phyloP scores from a whole-genome alignment of 35 echinoderm and acorn worm species.

The Acanthaster planci region DNA sequence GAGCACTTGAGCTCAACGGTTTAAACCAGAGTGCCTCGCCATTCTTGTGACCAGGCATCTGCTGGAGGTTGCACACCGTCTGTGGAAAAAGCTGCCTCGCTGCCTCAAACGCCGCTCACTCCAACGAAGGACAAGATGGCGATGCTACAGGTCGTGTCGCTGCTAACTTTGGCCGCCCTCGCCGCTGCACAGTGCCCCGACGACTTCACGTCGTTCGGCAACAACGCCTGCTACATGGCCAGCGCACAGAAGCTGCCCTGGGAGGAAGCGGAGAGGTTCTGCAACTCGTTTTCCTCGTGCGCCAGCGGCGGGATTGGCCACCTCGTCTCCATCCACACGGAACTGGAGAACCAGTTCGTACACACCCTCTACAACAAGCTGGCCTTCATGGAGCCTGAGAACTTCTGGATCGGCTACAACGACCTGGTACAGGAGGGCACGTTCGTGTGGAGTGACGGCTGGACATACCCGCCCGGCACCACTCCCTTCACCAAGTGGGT shows the following conservation, averaged over 20 bases:
- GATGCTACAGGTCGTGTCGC: neutral
- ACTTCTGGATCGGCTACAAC: neutral
- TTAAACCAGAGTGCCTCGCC: neutral
- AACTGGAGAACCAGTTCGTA: neutral
- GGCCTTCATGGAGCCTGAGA: neutral
- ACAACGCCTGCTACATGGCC: conserved; percentile 6
- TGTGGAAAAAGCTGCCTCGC: neutral
- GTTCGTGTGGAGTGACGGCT: conserved; percentile 8
- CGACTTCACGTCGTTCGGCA: conserved; percentile 1
- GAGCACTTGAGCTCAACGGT: no score
- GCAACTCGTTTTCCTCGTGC: neutral
- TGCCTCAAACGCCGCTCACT: neutral
- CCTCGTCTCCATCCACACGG: neutral
- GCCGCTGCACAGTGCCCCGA: neutral
- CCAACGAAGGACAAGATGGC: neutral
- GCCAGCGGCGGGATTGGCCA: neutral
- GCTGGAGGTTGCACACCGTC: neutral
- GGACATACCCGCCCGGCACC: neutral
- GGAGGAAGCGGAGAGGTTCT: neutral
- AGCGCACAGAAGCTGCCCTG: neutral
- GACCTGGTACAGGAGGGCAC: neutral
- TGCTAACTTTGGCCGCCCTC: neutral
- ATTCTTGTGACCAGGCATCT: neutral
- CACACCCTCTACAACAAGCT: neutral
- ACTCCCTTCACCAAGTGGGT: neutral